Evolutionary conservation across 1,140 invertebrate genomes (phyloP).

Genomic region (Habropoda laboriosa): DNA sequence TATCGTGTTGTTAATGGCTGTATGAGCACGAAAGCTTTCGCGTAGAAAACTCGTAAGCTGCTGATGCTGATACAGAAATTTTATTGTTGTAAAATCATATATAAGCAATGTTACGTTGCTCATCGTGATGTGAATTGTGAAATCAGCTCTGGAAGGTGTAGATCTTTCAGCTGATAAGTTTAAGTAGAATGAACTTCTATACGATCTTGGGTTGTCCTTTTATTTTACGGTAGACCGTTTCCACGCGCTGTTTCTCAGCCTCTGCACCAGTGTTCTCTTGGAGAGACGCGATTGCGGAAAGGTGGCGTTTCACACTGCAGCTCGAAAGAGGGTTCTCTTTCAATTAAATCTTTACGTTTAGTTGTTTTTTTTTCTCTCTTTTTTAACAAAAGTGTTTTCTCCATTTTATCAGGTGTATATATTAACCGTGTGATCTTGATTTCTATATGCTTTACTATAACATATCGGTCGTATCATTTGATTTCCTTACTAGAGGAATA

Average conservation of each 20-base stretch:
- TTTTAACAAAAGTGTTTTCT: not conserved
- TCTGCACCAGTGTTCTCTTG: conserved; percentile 70
- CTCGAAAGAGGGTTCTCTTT: conserved; percentile 40
- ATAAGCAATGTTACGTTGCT: conserved; percentile 26
- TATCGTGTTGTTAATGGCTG: conserved; percentile 32
- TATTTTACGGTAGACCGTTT: conserved; percentile 62
- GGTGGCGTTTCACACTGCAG: conserved; percentile 75
- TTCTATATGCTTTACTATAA: conserved; percentile 7
- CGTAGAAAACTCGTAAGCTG: conserved; percentile 23
- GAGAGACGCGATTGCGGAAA: conserved; percentile 69
- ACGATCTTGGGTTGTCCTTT: not conserved
- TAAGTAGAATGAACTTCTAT: conserved; percentile 6
- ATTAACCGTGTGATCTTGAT: not conserved
- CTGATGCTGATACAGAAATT: conserved; percentile 6
- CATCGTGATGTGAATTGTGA: not conserved
- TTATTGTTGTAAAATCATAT: conserved; percentile 24
- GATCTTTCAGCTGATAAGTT: conserved; percentile 16
- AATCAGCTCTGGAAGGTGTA: conserved; percentile 5
- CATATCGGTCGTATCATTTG: not conserved
- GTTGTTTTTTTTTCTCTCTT: not conserved
- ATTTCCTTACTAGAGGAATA: not conserved
- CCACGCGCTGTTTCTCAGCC: conserved; percentile 61
- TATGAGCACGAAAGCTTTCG: conserved; percentile 31
- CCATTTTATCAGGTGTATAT: conserved; percentile 4
- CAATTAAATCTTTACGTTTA: not conserved